phyloP scores from a whole-genome alignment of 2,888 invertebrate species.

The Polydesmus complanatus region DNA sequence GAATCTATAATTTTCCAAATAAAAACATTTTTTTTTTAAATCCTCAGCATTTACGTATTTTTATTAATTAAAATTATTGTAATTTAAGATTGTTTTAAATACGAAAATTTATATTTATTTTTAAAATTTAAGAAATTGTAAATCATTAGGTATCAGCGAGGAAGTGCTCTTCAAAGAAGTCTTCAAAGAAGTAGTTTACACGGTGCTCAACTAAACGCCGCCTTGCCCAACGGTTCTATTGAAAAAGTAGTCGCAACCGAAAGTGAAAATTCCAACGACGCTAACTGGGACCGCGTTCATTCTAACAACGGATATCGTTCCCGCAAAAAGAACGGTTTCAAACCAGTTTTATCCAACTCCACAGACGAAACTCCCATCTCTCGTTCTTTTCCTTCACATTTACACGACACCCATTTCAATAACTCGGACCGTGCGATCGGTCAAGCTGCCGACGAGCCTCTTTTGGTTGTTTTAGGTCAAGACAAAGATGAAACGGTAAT shows the following conservation, averaged over 20 bases:
- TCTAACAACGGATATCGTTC: background rate
- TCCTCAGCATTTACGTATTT: no score
- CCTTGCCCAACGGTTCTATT: background rate
- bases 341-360: background rate
- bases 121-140: no score
- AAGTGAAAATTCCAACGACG: background rate
- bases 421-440: background rate
- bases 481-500: slow-evolving; percentile 11
- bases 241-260: no score
- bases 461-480: slow-evolving; percentile 10
- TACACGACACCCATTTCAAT: background rate
- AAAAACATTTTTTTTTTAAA: no score
- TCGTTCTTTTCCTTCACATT: background rate
- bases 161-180: background rate
- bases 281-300: background rate
- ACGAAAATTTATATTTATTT: no score
- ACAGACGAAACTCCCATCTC: background rate
- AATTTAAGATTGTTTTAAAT: no score
- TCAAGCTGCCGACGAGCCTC: background rate
- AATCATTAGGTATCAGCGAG: background rate
- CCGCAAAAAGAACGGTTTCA: background rate
- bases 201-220: background rate
- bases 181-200: background rate
- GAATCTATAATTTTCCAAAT: no score
- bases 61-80: no score